These are phyloP conservation scores for Neomonachus schauinslandi DNA, from an alignment of 2,113 vertebrate genomes.

Conservation along the genomic window DNA sequence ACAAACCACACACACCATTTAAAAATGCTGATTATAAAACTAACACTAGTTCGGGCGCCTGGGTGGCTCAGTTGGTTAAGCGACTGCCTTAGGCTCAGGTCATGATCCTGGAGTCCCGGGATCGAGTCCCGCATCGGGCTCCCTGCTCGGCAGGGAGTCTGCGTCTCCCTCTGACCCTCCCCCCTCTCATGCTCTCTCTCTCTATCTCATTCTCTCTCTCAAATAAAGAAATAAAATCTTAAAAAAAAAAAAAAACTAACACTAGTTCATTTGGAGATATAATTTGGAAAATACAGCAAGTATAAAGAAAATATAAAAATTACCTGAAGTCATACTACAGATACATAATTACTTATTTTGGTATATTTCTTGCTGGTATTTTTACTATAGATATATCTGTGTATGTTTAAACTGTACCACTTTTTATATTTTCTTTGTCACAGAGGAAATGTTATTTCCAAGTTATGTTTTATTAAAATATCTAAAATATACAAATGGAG, in stretches of 20 bases:
- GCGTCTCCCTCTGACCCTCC: too few species aligned
- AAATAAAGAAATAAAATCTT: too few species aligned
- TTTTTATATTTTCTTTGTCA: slow-evolving; percentile 36
- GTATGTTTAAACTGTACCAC: neutral
- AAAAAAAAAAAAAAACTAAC: neutral
- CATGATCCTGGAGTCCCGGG: too few species aligned
- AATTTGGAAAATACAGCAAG: slow-evolving; percentile 27
- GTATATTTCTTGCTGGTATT: neutral
- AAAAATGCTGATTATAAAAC: neutral
- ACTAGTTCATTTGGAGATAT: neutral
- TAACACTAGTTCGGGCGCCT: neutral
- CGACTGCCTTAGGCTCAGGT: too few species aligned
- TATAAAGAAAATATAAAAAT: slow-evolving; percentile 20
- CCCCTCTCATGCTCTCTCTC: too few species aligned
- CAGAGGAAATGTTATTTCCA: neutral
- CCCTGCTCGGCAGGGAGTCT: too few species aligned
- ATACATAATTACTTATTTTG: neutral
- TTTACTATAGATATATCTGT: too few species aligned
- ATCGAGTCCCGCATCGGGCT: too few species aligned
- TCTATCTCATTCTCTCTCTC: too few species aligned
- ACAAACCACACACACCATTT: neutral
- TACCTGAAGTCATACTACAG: neutral
- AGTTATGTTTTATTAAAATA: slow-evolving; percentile 10
- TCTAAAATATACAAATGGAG: slow-evolving; percentile 11
- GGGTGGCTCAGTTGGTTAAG: too few species aligned